Percentiles rank a stretch among this genome's conserved stretches.
Evolutionary conservation across 2,888 invertebrate genomes (phyloP).

Genomic region (Lycia hirtaria): DNA sequence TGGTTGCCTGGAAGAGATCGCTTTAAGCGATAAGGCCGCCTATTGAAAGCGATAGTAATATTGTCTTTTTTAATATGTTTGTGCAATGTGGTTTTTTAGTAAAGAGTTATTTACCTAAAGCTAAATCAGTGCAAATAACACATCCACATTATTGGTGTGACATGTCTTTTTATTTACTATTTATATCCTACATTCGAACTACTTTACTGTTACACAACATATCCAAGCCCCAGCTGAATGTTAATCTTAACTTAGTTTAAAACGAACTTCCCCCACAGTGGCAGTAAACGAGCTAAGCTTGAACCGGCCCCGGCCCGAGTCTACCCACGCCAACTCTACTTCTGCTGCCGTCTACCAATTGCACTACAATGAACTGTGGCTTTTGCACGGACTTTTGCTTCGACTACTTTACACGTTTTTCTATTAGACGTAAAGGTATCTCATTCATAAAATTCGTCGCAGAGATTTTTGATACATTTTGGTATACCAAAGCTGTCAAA

Average conservation of each 20-base stretch:
- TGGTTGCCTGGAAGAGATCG: too few species aligned
- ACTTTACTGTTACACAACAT: background rate
- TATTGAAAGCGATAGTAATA: too few species aligned
- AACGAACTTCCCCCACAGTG: constrained; percentile 56
- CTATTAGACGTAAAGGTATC: constrained; percentile 15
- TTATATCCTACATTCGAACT: background rate
- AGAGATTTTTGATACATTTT: background rate
- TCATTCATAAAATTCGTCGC: background rate
- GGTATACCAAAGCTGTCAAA: background rate
- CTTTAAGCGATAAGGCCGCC: too few species aligned
- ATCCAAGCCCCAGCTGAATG: background rate
- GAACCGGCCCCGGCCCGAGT: constrained; percentile 72
- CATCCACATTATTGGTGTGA: too few species aligned
- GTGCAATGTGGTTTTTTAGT: too few species aligned
- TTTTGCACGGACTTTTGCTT: constrained; percentile 55
- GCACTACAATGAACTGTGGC: constrained; percentile 54
- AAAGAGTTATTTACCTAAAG: too few species aligned
- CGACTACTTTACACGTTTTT: constrained; percentile 46
- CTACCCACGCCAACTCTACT: constrained; percentile 65
- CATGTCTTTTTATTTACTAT: background rate
- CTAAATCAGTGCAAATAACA: too few species aligned
- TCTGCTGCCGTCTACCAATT: constrained; percentile 30
- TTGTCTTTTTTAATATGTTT: too few species aligned
- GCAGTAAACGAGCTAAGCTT: constrained; percentile 78
- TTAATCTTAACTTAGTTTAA: constrained; percentile 25